Percentiles rank a stretch among this genome's conserved stretches.
These are phyloP conservation scores for Cheilosia pagana DNA, from an alignment of 2,888 invertebrate species.

Conservation along the genomic window DNA sequence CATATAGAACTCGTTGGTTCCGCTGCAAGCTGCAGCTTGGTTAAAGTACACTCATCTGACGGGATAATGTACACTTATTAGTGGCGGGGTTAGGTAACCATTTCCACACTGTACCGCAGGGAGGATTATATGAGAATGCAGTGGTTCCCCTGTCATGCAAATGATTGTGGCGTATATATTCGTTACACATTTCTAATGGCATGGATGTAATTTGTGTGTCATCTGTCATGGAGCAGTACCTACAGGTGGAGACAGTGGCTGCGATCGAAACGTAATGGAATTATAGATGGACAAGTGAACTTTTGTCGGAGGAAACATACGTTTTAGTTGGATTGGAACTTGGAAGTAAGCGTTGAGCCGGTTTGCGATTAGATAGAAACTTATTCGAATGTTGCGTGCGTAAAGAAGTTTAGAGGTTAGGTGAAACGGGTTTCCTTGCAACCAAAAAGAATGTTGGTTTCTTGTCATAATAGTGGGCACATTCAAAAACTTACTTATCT, in stretches of 20 bases:
- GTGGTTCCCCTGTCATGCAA: slow-evolving; percentile 42
- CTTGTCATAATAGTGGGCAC: too few relatives aligned
- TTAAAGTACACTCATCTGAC: slow-evolving; percentile 33
- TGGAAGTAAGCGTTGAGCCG: too few relatives aligned
- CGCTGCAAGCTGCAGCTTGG: slow-evolving; percentile 48
- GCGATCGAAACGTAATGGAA: not conserved
- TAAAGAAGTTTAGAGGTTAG: too few relatives aligned
- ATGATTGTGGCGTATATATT: slow-evolving; percentile 19
- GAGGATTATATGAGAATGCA: slow-evolving; percentile 3
- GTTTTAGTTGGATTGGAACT: too few relatives aligned
- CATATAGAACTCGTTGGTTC: slow-evolving; percentile 66
- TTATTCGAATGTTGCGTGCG: too few relatives aligned
- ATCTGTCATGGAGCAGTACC: slow-evolving; percentile 39
- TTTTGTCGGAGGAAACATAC: too few relatives aligned
- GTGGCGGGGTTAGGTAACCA: slow-evolving; percentile 49
- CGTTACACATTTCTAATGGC: slow-evolving; percentile 50
- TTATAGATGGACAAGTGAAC: not conserved
- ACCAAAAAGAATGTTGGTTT: too few relatives aligned
- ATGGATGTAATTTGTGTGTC: slow-evolving; percentile 61
- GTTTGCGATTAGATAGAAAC: too few relatives aligned
- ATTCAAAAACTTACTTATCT: too few relatives aligned
- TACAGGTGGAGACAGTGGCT: slow-evolving; percentile 37
- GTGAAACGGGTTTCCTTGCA: too few relatives aligned
- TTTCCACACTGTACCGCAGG: slow-evolving; percentile 5
- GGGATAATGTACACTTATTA: slow-evolving; percentile 57